Conservation (phyloP, 2,113 vertebrate species). For the Myiozetetes cayanensis region DNA sequence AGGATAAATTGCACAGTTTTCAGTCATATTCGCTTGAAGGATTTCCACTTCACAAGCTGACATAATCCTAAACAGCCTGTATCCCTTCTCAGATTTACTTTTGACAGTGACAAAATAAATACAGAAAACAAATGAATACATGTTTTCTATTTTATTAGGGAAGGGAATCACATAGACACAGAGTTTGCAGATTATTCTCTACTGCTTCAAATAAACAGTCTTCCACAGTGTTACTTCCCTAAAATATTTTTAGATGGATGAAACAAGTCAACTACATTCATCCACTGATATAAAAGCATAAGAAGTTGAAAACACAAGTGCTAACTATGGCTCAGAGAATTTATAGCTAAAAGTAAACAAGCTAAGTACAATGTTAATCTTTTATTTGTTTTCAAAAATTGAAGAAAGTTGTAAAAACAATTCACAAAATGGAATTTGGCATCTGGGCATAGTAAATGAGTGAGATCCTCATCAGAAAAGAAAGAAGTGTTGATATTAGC, state of each 20-base stretch:
- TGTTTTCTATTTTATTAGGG: conserved; percentile 55
- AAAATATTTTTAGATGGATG: conserved; percentile 52
- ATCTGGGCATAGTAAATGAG: neutral
- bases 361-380: conserved; percentile 48
- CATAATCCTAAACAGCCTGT: conserved; percentile 36
- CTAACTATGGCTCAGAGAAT: conserved; percentile 49
- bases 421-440: conserved; percentile 9
- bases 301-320: conserved; percentile 47
- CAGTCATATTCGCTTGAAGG: neutral
- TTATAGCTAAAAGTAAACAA: conserved; percentile 63
- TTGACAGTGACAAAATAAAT: conserved; percentile 33
- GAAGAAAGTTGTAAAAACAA: conserved; percentile 57
- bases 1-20: conserved; percentile 34
- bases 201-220: conserved; percentile 61
- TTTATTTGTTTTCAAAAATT: conserved; percentile 67
- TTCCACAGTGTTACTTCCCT: neutral
- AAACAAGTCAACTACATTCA: conserved; percentile 44
- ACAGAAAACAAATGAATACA: conserved; percentile 35
- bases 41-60: conserved; percentile 25
- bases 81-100: conserved; percentile 56
- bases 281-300: neutral
- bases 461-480: conserved; percentile 24
- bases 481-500: conserved; percentile 34
- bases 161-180: neutral
- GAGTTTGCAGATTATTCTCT: conserved; percentile 53